Base-by-base conservation (phyloP, 2,113 vertebrate genomes). In the Planiliza haematocheilus region DNA sequence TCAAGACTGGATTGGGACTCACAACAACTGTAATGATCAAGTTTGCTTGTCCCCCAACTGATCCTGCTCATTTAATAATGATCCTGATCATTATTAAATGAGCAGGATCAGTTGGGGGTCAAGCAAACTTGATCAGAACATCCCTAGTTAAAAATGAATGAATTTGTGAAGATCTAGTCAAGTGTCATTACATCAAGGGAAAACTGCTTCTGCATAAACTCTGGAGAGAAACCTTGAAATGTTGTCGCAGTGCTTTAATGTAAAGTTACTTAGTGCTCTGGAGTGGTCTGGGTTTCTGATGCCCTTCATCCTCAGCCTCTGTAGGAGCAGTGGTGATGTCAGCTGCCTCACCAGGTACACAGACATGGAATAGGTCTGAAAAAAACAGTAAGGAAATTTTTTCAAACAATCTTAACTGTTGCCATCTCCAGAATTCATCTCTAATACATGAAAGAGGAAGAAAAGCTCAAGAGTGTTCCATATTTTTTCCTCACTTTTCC, bases 261-360 rank as follows among this genome's bases (percentile, higher is more conserved):
- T 38, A 7, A 55, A 59, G 3, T 79, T 95, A 98, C 97, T 99
- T 48, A 98, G 91, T 10, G 97, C 98, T 94, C 97, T 96, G 85
- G 97, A 99, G 94, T 99, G 98, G 89, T 99, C 98, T 1, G 98
- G 96, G 83, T 99, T 99, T 84, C 98, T 91, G 89, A 99, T 98
- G 70, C 97, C 98, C 92, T 99, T 99, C 95, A 97, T 95, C 92
- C 96, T 95, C 73, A 99, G 93, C 81, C 97, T 96, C 91, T 98
- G 97, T 74, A 99, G 82, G 70, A 99, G 93, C 91, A 99, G 92
- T 0, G 97, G 95, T 4, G 98, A 99, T 0, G 97, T 99, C 61
- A 99, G 94, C 86, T 99, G 98, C 43, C 96, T 95, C 76, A 99
- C 98, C 24, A 99, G 94, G 90, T 98, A 98, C 50, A 99, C 97